Evolutionary conservation across 2,888 invertebrate species (phyloP), one percentile per base, ranked within the genome.

Genomic region (Acleris emargana): DNA sequence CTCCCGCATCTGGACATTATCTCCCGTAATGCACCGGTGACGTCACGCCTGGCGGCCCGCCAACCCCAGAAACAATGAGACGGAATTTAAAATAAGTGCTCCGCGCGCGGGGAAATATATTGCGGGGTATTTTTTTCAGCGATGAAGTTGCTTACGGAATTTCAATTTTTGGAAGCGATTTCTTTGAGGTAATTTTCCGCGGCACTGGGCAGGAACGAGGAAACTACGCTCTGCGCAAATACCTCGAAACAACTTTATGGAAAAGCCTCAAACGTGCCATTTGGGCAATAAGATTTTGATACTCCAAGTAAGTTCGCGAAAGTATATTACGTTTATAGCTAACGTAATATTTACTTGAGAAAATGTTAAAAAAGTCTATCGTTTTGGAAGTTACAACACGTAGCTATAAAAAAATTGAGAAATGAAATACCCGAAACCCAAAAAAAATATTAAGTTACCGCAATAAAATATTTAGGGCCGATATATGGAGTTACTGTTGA

Each of bases 31-130:
- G 57, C 25, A 58, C 45, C 28, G 22, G 55, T 60, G 64, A 64
- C 64, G 64, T 64, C 60, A 43, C 58, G 50, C 50, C 9, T 66
- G 64, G 64, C 64, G 50, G 43, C 5, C 16, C 43, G 64, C 60
- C 60, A 66, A 59, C 55, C 45, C 43, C 55, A 60, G 49, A 64
- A 66, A 66, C 64, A 66, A 66, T 66, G 64, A 64, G 53, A 64
- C 60, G 60, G 64, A 66, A 66, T 66, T 66, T 66, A 66, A 66
- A 66, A 66, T 66, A 66, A 66, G 60, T 59, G 38, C 50, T 60
- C 51, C 51, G 43, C 45, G 13, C 55, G n/a, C 57, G 25, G 57
- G 45, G 49, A 43, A 59, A 59, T 58, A 58, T 57, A 57, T 57
- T 45, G 57, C 22, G 45, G 43, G 43, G 57, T 57, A 57, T 42